These are phyloP conservation scores for Sebastolobus altivelis DNA, from an alignment of 2,797 vertebrate species.

Conservation along the genomic window DNA sequence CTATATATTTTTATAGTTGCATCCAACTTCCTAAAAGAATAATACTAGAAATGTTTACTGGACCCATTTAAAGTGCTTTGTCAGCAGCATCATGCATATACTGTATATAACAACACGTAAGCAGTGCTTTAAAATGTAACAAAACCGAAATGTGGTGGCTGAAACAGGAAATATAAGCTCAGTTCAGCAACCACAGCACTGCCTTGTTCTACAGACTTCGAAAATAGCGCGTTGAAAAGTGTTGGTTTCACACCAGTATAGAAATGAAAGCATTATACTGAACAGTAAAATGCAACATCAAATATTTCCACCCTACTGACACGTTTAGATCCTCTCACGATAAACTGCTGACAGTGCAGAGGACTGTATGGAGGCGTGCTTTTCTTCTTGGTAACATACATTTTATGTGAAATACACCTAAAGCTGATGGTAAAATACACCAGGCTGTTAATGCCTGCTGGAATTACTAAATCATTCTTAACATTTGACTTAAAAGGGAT, in stretches of 20 bases:
- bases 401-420: not conserved
- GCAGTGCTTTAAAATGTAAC: not conserved
- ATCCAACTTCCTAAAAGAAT: not conserved
- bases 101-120: not conserved
- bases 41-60: not conserved
- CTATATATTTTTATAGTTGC: not conserved
- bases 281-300: no score
- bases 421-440: not conserved
- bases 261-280: not conserved
- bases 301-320: not conserved
- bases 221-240: not conserved
- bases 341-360: not conserved
- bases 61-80: not conserved
- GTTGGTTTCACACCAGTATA: not conserved
- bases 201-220: not conserved
- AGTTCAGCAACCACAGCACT: not conserved
- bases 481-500: not conserved
- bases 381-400: not conserved
- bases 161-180: slow-evolving; percentile 32
- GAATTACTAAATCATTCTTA: not conserved
- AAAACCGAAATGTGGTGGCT: slow-evolving; percentile 6
- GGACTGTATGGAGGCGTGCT: not conserved
- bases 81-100: not conserved
- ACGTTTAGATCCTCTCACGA: not conserved
- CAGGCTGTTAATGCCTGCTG: no score